Evolutionary conservation across 2,888 invertebrate genomes (phyloP), one percentile per base, ranked within the genome.

Genomic region (Heteropelma amictum): DNA sequence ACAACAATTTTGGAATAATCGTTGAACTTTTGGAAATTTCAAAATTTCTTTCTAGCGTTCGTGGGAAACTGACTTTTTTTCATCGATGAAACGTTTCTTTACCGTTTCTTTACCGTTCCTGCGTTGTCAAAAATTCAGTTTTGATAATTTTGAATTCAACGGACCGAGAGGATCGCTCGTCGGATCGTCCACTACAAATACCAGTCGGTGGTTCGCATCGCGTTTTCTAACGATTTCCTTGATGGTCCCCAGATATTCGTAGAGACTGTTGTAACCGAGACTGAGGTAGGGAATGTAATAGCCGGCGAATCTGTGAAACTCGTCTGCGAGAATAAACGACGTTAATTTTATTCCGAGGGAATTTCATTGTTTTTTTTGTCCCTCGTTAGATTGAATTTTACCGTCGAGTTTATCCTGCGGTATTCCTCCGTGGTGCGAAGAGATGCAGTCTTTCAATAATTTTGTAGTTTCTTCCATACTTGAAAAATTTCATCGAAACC

Each of bases 361-460:
- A n/a, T n/a, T n/a, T 45, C 6, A 12, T 23, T 12, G 1, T 17
- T 56, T 26, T 10, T 2, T 38, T 38, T 38, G 4, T 7, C 14
- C 14, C 12, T 38, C 3, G n/a, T 17, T 8, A 10, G 3, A 26
- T 10, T 1, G 2, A 10, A 21, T 21, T 47, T 76, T 67, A 81
- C 81, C 54, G 8, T 81, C 77, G n/a, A 81, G 45, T 54, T 77
- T 51, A 3, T 40, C 40, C 19, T 77, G 10, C 7, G 71, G 70
- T 12, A 81, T 14, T 7, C 81, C 81, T 17, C 79, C 81, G 53
- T 76, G 72, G 7, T 65, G 74, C 0, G 81, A 77, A 3, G 67
- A 53, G n/a, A 78, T 77, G 38, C 71, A 77, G 12, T 63, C 33
- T 47, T 77, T 78, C 7, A 78, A 28, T 14, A 54, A 12, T 3